These are phyloP conservation scores for Zoanthus solanderi DNA, from an alignment of 92 coral and sea anemone genomes.

Conservation along the genomic window DNA sequence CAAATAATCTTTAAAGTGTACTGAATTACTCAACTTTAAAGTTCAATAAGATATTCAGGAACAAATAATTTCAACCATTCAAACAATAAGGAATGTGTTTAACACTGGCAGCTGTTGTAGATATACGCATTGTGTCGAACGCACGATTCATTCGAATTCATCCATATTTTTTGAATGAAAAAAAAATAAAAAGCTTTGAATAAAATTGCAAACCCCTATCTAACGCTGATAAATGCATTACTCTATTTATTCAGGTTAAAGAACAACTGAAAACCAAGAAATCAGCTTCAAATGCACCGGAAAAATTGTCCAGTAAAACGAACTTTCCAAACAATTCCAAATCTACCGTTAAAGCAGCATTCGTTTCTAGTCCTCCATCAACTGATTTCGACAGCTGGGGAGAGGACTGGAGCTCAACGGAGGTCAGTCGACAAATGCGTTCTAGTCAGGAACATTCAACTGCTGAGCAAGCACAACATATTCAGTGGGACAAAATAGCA, in stretches of 20 bases:
- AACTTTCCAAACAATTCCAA: conserved; percentile 11
- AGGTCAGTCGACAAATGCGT: background rate
- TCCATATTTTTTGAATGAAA: too few species aligned
- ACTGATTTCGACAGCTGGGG: conserved; percentile 43
- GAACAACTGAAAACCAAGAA: conserved; percentile 35
- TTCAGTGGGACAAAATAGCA: conserved; percentile 43
- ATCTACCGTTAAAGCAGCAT: background rate
- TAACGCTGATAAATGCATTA: background rate
- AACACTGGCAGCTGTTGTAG: too few species aligned
- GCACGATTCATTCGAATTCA: too few species aligned
- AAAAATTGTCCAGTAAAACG: conserved; percentile 19
- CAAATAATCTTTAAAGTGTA: too few species aligned
- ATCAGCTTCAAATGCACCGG: background rate
- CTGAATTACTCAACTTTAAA: too few species aligned
- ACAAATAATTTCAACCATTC: too few species aligned
- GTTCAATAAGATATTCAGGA: too few species aligned
- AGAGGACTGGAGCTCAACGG: conserved; percentile 50
- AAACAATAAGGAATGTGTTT: too few species aligned
- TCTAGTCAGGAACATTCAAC: background rate
- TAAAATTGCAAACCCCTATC: too few species aligned
- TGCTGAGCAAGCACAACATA: conserved; percentile 39
- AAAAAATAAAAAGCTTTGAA: too few species aligned
- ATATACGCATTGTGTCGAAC: too few species aligned
- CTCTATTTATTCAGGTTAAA: background rate
- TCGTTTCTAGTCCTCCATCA: conserved; percentile 8